Evolutionary conservation across 2,113 vertebrate genomes (phyloP).

Genomic region (Kryptolebias marmoratus): DNA sequence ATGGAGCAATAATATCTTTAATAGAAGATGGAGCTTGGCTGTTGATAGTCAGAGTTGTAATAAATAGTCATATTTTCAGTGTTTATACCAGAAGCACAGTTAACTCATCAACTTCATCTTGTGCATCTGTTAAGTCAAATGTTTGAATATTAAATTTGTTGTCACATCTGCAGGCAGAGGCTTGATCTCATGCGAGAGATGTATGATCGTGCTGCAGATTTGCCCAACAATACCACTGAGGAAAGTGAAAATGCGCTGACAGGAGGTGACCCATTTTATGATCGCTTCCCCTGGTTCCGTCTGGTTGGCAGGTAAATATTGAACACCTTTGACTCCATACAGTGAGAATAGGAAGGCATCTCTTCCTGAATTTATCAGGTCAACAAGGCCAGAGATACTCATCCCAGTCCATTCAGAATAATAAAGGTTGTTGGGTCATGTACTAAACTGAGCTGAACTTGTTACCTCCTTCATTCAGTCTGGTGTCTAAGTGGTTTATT

Average conservation of each 20-base stretch:
- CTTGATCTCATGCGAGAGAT: slow-evolving; percentile 97
- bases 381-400: slow-evolving; percentile 12
- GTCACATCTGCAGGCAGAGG: slow-evolving; percentile 85
- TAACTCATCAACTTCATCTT: no score
- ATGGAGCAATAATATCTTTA: no score
- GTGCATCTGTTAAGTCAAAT: no score
- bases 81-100: no score
- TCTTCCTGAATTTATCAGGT: neutral
- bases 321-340: neutral
- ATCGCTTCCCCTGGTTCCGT: slow-evolving; percentile 98
- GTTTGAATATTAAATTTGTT: slow-evolving; percentile 4
- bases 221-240: slow-evolving; percentile 87
- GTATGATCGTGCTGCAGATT: slow-evolving; percentile 96
- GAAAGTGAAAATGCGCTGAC: slow-evolving; percentile 93
- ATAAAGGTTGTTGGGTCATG: neutral
- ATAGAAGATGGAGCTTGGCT: no score
- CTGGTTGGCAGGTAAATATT: slow-evolving; percentile 94
- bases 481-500: neutral
- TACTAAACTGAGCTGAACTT: no score
- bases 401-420: slow-evolving; percentile 8
- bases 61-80: no score
- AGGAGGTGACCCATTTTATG: slow-evolving; percentile 96
- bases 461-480: no score
- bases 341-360: neutral
- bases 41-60: no score